phyloP scores from a whole-genome alignment of 1,140 invertebrate species.

The Papilio dardanus region DNA sequence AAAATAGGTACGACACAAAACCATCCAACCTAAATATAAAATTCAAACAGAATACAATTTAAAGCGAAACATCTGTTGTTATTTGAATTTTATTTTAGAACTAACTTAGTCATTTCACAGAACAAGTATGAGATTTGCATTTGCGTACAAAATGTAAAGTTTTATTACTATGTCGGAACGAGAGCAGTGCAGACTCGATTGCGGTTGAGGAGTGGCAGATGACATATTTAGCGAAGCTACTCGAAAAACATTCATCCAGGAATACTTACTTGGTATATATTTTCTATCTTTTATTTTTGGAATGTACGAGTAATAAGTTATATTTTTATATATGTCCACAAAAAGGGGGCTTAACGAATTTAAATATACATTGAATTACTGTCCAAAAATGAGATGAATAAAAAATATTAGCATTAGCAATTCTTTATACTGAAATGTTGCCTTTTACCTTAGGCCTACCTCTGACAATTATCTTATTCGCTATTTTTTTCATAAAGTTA shows the following conservation, averaged over 20 bases:
- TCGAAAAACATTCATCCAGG: background rate
- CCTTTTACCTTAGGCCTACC: no score
- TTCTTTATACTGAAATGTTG: no score
- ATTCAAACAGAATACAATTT: background rate
- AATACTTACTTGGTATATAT: background rate
- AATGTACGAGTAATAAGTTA: background rate
- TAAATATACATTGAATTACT: no score
- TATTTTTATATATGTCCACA: no score
- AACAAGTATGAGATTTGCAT: constrained; percentile 1
- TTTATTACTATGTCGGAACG: background rate
- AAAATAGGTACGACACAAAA: no score
- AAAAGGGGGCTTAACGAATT: background rate
- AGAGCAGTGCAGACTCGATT: background rate
- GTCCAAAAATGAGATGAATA: no score
- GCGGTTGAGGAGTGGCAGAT: background rate
- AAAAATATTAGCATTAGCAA: no score
- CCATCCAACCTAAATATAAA: no score
- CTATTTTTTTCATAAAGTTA: no score
- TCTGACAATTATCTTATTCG: no score
- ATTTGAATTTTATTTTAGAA: background rate
- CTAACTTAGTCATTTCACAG: constrained; percentile 6
- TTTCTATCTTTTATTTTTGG: background rate
- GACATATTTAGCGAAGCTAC: constrained; percentile 9
- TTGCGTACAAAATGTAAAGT: constrained; percentile 7
- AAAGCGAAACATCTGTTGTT: background rate